Evolutionary conservation across 2,888 invertebrate genomes (phyloP).

Genomic region (Drosophila nigricruria): DNA sequence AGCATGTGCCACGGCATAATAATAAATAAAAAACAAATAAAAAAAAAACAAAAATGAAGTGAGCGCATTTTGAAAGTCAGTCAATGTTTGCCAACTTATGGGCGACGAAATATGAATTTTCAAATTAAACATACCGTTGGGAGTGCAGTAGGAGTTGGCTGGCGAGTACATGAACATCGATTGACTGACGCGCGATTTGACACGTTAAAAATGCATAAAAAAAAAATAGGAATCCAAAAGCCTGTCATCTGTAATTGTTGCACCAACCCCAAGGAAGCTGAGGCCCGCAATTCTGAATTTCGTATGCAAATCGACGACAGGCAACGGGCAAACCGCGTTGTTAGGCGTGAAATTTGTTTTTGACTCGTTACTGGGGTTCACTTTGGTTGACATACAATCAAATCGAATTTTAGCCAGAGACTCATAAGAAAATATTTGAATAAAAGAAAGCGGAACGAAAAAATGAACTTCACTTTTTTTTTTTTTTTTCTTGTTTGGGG

Average conservation of each 20-base stretch:
- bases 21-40: constrained; percentile 62
- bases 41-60: constrained; percentile 62
- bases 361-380: constrained; percentile 38
- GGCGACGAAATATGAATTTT: constrained; percentile 68
- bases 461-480: constrained; percentile 19
- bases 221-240: constrained; percentile 28
- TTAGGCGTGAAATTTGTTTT: constrained; percentile 85
- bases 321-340: constrained; percentile 74
- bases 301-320: constrained; percentile 77
- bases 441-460: constrained; percentile 62
- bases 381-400: constrained; percentile 68
- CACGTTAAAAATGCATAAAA: constrained; percentile 76
- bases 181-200: constrained; percentile 83
- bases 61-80: constrained; percentile 46
- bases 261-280: constrained; percentile 62
- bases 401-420: constrained; percentile 73
- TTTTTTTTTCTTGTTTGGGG: not conserved
- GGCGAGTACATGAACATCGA: constrained; percentile 52
- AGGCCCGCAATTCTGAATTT: constrained; percentile 55
- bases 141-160: constrained; percentile 25
- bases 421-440: constrained; percentile 78
- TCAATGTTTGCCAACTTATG: constrained; percentile 58
- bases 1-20: constrained; percentile 70
- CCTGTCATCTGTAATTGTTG: constrained; percentile 76
- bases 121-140: constrained; percentile 69